Evolutionary conservation across 2,797 vertebrate species (phyloP), one percentile per base, ranked within the genome.

Genomic region (Megalops cyprinoides): DNA sequence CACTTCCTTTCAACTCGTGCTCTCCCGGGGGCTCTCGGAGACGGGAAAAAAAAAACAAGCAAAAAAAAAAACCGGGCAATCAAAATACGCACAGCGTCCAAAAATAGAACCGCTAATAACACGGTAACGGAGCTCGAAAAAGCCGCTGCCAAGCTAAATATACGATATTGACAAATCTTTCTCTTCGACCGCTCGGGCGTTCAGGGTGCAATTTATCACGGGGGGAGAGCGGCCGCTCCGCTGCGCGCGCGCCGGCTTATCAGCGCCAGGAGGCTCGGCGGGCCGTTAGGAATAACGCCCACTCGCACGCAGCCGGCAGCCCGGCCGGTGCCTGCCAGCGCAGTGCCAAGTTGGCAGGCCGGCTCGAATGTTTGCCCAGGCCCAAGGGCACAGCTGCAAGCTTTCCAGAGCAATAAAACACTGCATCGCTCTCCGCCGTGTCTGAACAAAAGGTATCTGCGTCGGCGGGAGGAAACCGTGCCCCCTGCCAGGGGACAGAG

Each of bases 371-470:
- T 48, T 44, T 74, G 71, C 12, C 23, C 71, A 5, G 39, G n/a
- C 73, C 73, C 73, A 46, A 31, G 73, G 42, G n/a, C 73, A 74
- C 73, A 74, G 73, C 73, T 74, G 73, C 73, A 74, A 25, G 73
- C 37, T 49, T 49, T 74, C 42, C 23, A 74, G 6, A 12, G 12
- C 73, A 25, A 49, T 74, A 5, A 14, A 49, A 49, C 25, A 10
- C 25, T 1, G 3, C 5, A 55, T n/a, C 12, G 12, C 28, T 76
- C 31, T 20, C 49, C 46, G 25, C 31, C 44, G 46, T 15, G 73
- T 49, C 60, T 34, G 25, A 60, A 31, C 58, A 31, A 60, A 60
- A 60, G 28, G 6, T 1, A 23, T n/a, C 2, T 15, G 60, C 9
- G 10, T 31, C 2, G 28, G 60, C 28, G 12, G 15, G 60, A 23